Evolutionary conservation across 2,888 invertebrate genomes (phyloP).

Genomic region (Tenthredo notha): DNA sequence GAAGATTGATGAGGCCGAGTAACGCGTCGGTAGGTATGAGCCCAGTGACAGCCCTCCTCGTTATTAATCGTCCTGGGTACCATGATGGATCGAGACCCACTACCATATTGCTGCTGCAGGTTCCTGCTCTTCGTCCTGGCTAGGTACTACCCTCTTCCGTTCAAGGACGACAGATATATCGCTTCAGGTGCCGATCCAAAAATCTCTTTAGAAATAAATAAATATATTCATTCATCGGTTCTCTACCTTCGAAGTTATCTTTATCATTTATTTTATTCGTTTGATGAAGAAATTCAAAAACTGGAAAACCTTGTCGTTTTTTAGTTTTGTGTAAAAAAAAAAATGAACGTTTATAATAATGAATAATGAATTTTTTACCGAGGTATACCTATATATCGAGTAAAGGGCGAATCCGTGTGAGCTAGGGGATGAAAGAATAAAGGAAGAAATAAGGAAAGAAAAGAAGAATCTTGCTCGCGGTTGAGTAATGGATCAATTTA

Average conservation of each 20-base stretch:
- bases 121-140: background rate
- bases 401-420: background rate
- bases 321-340: background rate
- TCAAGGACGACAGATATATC: background rate
- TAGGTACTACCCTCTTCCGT: background rate
- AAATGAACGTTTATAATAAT: background rate
- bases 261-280: background rate
- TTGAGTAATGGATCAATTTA: constrained; percentile 77
- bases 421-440: constrained; percentile 10
- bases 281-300: too few species aligned
- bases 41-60: constrained; percentile 62
- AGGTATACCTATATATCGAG: background rate
- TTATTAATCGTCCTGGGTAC: constrained; percentile 66
- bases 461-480: constrained; percentile 71
- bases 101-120: constrained; percentile 31
- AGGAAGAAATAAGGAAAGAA: constrained; percentile 56
- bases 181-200: background rate
- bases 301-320: too few species aligned
- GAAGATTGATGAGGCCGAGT: constrained; percentile 70
- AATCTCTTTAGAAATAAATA: too few species aligned
- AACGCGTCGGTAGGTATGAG: constrained; percentile 63
- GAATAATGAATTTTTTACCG: background rate
- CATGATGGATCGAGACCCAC: constrained; percentile 62
- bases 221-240: too few species aligned
- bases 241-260: too few species aligned